Evolutionary conservation across 2,888 invertebrate species (phyloP), one percentile per base, ranked within the genome.

Genomic region (Athalia circularis): DNA sequence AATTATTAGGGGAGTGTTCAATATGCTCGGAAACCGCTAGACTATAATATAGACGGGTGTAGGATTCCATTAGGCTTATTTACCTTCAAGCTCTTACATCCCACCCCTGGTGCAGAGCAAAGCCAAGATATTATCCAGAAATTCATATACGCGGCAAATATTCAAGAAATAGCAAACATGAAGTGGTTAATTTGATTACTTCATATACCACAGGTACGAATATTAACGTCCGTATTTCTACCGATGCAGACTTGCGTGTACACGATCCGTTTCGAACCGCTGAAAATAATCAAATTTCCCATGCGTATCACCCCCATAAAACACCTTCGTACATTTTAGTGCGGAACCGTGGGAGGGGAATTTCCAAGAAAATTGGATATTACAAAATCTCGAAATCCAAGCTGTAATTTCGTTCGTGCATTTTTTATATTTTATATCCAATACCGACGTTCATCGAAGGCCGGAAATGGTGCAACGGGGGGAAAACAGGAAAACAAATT

Each of bases 1-100:
- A 72, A 72, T 72, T 72, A 59, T 72, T 72, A 13, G 72, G 72
- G 59, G 59, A 72, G 59, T 47, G 13, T 59, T n/a, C 52, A 29
- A 54, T 68, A 43, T 43, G 68, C 6, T 48, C 48, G 8, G 13
- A 48, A 15, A 29, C 29, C 29, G 0, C 7, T 6, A 64, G 45
- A 64, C 64, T 43, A 64, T 45, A 64, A 13, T 48, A n/a, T 7
- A n/a, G 4, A 11, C 4, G 52, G 29, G 52, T 67, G 52, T 59
- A 57, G 57, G 59, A 45, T 57, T 59, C 13, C 72, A 3, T 15
- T 59, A 7, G 59, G 70, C 57, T 70, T 29, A 29, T 29, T 29
- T 29, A 29, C 29, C 29, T 2, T 29, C 29, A 29, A 29, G 29
- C 70, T 57, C 52, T n/a, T 11, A 47, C 70, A 57, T 47, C 54